Evolutionary conservation across 2,113 vertebrate genomes (phyloP), one percentile per base, ranked within the genome.

Genomic region (Colossoma macropomum): DNA sequence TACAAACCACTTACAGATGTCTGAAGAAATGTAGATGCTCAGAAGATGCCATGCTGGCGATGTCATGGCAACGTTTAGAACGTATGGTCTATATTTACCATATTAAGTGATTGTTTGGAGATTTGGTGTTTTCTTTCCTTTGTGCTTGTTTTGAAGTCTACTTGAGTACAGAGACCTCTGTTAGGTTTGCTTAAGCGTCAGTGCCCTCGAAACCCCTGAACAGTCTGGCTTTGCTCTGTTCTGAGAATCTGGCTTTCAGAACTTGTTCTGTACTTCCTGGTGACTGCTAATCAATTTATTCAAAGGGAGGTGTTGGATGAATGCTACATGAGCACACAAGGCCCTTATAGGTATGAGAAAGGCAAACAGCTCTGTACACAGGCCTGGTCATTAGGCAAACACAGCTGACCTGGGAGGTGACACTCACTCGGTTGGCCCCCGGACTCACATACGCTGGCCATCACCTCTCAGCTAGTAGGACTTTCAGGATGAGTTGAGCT

Each of bases 1-100:
- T 79, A 62, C 68, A 74, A 75, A 79, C 79, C 30, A 28, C 45
- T 79, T 75, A 34, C 76, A 79, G 79, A 87, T 79, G 86, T 82
- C 69, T 79, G 23, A n/a, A 19, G 68, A 75, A 84, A 68, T 66
- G 65, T 45, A 32, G 28, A 77, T 23, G 78, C 66, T n/a, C 11
- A 4, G 21, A 27, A 28, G 21, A 25, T 79, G 34, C 79, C 75
- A 65, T 48, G 32, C 21, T 13, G 16, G 34, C 2, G n/a, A 69
- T 73, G 28, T 59, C 80, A 52, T 38, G 32, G 41, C 41, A 28
- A 32, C 10, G 9, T 38, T 77, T 70, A 68, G 15, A 66, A 56
- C 59, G 13, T 12, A 23, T 45, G 59, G 25, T 27, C 59, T 27
- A 13, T 21, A 12, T 27, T 25, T 10, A 21, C n/a, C 59, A 62